phyloP scores from a whole-genome alignment of 2,113 vertebrate species.

The Crotalus viridis region DNA sequence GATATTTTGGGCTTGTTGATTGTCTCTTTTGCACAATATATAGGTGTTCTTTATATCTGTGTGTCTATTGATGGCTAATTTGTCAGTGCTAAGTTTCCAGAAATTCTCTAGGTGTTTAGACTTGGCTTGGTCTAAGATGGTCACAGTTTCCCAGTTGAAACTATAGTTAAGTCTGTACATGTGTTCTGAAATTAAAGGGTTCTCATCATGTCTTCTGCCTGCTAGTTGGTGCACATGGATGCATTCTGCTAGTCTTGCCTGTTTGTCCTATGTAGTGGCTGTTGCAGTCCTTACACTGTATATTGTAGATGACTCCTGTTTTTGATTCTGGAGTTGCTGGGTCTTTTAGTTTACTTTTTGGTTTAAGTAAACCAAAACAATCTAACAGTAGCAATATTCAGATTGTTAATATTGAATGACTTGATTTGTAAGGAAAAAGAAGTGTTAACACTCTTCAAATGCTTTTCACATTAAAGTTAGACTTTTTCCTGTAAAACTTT shows the following conservation, averaged over 20 bases:
- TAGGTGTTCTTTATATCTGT: neutral
- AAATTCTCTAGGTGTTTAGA: neutral
- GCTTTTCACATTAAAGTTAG: neutral
- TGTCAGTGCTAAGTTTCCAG: neutral
- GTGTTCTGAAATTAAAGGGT: neutral
- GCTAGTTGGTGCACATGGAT: neutral
- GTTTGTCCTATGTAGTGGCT: neutral
- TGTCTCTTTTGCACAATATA: neutral
- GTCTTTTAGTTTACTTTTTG: neutral
- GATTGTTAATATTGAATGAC: neutral
- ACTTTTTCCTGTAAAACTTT: neutral
- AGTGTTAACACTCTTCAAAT: neutral
- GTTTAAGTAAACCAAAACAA: neutral
- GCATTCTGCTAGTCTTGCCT: neutral
- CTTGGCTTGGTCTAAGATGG: neutral
- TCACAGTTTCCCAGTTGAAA: neutral
- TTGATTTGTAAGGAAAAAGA: neutral
- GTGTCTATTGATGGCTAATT: neutral
- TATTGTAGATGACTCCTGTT: neutral
- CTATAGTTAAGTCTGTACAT: neutral
- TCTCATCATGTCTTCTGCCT: neutral
- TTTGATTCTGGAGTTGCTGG: neutral
- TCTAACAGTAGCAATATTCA: neutral
- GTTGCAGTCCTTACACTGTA: neutral
- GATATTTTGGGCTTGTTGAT: neutral